These are phyloP conservation scores for Nematolebias whitei DNA, from an alignment of 2,113 vertebrate genomes.

Conservation along the genomic window DNA sequence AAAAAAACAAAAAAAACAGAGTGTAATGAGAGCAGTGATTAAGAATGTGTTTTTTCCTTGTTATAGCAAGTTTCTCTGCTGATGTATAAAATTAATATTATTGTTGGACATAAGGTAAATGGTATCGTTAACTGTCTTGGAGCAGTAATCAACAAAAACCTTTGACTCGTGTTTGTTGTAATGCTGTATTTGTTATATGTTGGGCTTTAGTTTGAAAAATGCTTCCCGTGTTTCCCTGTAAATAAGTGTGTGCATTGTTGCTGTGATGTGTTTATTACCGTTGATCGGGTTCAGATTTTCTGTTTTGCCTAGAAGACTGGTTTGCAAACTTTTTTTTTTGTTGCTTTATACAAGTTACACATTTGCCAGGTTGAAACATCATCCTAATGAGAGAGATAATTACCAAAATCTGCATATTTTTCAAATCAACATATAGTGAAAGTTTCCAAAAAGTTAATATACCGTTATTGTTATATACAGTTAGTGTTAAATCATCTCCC, in stretches of 20 bases:
- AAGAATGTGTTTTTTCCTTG: not conserved
- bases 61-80: not conserved
- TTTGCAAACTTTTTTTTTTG: conserved; percentile 7
- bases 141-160: no score
- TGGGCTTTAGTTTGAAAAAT: no score
- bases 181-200: no score
- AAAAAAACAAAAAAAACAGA: conserved; percentile 60
- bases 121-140: no score
- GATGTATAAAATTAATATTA: no score
- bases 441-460: not conserved
- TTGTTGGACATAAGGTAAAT: no score
- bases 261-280: conserved; percentile 13
- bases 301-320: not conserved
- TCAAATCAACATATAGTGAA: no score
- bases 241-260: conserved; percentile 19
- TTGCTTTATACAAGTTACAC: not conserved
- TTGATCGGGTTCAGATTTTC: conserved; percentile 26
- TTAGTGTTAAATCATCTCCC: conserved; percentile 12
- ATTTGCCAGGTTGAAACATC: no score
- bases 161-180: no score
- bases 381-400: no score
- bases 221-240: conserved; percentile 14
- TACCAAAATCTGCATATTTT: no score
- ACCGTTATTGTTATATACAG: not conserved
- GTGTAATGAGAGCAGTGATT: conserved; percentile 13